phyloP scores from a whole-genome alignment of 2,797 vertebrate genomes.

The Antrozous pallidus region DNA sequence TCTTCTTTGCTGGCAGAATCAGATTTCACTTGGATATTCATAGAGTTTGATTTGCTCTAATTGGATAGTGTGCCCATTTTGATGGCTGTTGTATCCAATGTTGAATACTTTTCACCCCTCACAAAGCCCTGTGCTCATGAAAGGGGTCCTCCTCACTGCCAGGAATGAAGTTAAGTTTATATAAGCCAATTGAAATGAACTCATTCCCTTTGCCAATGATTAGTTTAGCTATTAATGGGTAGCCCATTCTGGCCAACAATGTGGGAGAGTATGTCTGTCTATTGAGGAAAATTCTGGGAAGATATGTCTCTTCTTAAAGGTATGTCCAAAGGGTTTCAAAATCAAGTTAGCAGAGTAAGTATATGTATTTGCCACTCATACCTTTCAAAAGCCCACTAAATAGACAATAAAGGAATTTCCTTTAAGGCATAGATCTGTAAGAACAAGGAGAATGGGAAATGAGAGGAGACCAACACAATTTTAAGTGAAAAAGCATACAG shows the following conservation, averaged over 20 bases:
- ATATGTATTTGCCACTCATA: not conserved
- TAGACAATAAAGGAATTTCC: slow-evolving; percentile 7
- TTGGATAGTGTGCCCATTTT: not conserved
- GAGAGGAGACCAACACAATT: not conserved
- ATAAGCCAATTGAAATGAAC: not conserved
- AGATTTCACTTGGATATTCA: not conserved
- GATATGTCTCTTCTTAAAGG: not conserved
- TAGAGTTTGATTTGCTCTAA: not conserved
- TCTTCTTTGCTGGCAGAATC: not conserved
- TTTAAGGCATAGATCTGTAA: slow-evolving; percentile 1
- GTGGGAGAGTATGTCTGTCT: not conserved
- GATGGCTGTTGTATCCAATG: not conserved
- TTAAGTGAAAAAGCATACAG: not conserved
- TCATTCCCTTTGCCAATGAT: not conserved
- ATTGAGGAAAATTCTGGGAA: not conserved
- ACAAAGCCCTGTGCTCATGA: not conserved
- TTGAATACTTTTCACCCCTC: not conserved
- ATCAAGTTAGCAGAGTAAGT: slow-evolving; percentile 2
- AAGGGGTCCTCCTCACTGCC: not conserved
- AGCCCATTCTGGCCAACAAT: not conserved
- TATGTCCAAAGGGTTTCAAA: not conserved
- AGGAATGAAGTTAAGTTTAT: not conserved
- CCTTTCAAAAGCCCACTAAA: not conserved
- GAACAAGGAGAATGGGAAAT: not conserved
- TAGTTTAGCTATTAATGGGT: not conserved